Evolutionary conservation across 1,140 invertebrate species (phyloP), one percentile per base, ranked within the genome.

Genomic region (Panagrolaimus sp.): DNA sequence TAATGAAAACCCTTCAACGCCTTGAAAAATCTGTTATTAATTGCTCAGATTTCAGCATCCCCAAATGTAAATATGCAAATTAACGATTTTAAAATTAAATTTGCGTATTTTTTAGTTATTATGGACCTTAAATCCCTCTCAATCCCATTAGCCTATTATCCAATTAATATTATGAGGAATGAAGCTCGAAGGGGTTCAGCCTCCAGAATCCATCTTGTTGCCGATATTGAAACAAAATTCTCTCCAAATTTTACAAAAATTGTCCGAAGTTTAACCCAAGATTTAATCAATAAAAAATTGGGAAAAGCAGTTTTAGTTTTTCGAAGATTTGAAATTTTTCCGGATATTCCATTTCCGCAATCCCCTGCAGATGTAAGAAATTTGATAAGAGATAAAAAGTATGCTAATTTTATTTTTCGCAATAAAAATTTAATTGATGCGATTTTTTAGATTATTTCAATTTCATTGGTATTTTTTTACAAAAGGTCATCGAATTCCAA

Each of bases 171-270:
- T 7, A 32, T 71, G 38, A 17, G 71, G 4, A 71, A 71, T 47
- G 46, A 32, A 32, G 71, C 71, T 14, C 32, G 71, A 12, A 43
- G 70, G 1, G 71, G 71, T 17, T 55, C 70, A 2, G 38, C 26
- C 32, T 73, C 70, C 0, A 32, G 21, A 17, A 32, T 71, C 7
- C 70, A 73, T 28, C 66, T 71, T 0, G 52, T 71, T 15, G 70
- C 69, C 26, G 71, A 71, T 43, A 72, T 71, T 17, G 71, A 71
- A 55, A 71, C 74, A 14, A 71, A 74, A 43, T 71, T 71, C 48
- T 46, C 69, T 14, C 14, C 5, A 0, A 47, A 45, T 8, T 71
- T 71, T 72, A 10, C 70, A 6, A 17, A 70, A 48, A 63, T 65
- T 0, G 17, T 52, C 1, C n/a, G 46, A 43, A 69, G 52, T 28